Conservation (phyloP, 2,113 vertebrate genomes). For the Archocentrus centrarchus region DNA sequence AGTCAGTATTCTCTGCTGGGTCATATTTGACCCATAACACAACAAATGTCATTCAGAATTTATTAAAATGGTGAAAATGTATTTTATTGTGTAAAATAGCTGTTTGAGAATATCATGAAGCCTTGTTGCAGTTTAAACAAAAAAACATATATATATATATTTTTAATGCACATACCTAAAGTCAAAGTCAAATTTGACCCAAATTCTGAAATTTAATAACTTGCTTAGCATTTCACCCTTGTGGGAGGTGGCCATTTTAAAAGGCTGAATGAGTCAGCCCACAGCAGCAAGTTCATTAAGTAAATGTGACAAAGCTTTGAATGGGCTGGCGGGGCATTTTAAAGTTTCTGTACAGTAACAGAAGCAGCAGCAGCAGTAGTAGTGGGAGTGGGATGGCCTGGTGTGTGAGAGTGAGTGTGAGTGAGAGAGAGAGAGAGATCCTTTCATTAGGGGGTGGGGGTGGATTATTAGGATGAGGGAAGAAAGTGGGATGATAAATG, state of each 20-base stretch:
- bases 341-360: conserved; percentile 1
- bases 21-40: too few species aligned
- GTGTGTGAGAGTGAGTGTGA: neutral
- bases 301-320: conserved; percentile 1
- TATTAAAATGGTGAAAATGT: too few species aligned
- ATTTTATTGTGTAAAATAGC: too few species aligned
- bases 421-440: neutral
- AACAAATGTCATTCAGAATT: too few species aligned
- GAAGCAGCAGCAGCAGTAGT: neutral
- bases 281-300: neutral
- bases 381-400: neutral
- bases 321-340: neutral
- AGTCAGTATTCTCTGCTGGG: too few species aligned
- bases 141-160: too few species aligned
- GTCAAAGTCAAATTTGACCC: too few species aligned
- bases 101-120: too few species aligned
- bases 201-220: neutral
- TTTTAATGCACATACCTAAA: too few species aligned
- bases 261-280: neutral
- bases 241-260: too few species aligned
- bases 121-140: too few species aligned
- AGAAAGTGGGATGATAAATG: conserved; percentile 42
- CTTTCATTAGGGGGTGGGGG: neutral
- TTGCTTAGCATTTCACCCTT: neutral
- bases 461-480: conserved; percentile 9